Evolutionary conservation across 1,140 invertebrate species (phyloP).

Genomic region (Drosophila lacteicornis): DNA sequence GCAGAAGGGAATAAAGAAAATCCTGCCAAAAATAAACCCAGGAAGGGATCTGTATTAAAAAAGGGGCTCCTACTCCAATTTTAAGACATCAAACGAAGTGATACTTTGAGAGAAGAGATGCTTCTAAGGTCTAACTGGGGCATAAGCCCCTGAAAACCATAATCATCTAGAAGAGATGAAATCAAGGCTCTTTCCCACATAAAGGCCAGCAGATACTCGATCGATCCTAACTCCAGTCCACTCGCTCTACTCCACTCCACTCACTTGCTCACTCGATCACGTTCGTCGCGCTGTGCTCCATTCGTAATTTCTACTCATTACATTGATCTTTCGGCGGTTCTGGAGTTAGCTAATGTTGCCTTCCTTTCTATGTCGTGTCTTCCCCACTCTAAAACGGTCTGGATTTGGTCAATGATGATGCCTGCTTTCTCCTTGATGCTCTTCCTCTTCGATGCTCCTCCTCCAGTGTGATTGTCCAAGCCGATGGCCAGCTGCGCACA

Average conservation of each 20-base stretch:
- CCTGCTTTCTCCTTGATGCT: neutral
- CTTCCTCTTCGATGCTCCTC: too few species aligned
- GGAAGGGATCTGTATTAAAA: neutral
- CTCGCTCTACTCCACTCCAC: slow-evolving; percentile 48
- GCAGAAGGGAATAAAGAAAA: neutral
- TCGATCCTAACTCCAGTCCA: slow-evolving; percentile 48
- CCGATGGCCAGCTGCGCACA: slow-evolving; percentile 96
- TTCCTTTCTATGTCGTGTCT: slow-evolving; percentile 80
- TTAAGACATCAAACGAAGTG: too few species aligned
- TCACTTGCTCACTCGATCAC: slow-evolving; percentile 73
- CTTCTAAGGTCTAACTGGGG: neutral
- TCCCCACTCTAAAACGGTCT: slow-evolving; percentile 52
- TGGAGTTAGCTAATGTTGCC: slow-evolving; percentile 59
- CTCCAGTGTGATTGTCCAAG: slow-evolving; percentile 95
- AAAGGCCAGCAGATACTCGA: slow-evolving; percentile 22
- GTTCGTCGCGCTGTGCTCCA: slow-evolving; percentile 80
- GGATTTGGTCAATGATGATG: neutral
- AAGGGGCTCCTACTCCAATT: too few species aligned
- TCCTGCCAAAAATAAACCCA: neutral
- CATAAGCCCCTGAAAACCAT: neutral
- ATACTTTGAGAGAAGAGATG: neutral
- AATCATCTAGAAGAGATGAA: neutral
- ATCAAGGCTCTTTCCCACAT: neutral
- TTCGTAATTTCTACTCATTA: slow-evolving; percentile 84
- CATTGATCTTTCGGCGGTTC: slow-evolving; percentile 30